phyloP scores from a whole-genome alignment of 2,797 vertebrate species.

The Chanos chanos region DNA sequence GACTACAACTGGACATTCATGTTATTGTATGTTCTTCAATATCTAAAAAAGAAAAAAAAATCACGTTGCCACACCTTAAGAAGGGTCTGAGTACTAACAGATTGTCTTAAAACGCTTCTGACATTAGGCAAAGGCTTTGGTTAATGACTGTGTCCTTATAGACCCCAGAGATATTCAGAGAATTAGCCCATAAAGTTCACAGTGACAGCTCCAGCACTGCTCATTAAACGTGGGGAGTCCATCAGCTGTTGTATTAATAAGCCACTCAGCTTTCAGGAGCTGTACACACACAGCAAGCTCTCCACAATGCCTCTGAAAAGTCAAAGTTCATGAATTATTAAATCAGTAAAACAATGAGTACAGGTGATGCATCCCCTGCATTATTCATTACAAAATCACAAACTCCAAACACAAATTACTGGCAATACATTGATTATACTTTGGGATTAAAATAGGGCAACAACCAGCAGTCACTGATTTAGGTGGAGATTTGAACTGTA shows the following conservation, averaged over 20 bases:
- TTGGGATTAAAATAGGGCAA: background rate
- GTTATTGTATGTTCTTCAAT: too few relatives aligned
- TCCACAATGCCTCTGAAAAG: constrained; percentile 10
- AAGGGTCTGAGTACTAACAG: background rate
- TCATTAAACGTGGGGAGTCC: constrained; percentile 32
- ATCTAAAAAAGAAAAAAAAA: too few relatives aligned
- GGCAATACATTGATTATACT: constrained; percentile 1
- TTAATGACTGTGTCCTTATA: background rate
- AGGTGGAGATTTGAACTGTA: too few relatives aligned
- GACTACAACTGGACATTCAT: too few relatives aligned
- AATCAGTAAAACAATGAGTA: constrained; percentile 42
- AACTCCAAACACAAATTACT: constrained; percentile 1
- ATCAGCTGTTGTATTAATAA: constrained; percentile 46
- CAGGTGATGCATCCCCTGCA: constrained; percentile 25
- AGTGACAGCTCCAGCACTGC: constrained; percentile 25
- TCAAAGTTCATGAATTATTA: constrained; percentile 41
- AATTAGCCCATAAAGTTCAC: constrained; percentile 24
- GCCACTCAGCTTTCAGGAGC: constrained; percentile 38
- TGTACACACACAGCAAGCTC: constrained; percentile 14
- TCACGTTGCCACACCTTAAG: background rate
- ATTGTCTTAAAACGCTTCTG: background rate
- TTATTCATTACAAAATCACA: constrained; percentile 30
- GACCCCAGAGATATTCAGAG: constrained; percentile 7
- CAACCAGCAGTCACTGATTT: background rate
- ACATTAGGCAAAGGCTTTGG: constrained; percentile 9